Evolutionary conservation across 2,113 vertebrate genomes (phyloP).

Genomic region (Atlantisia rogersi): DNA sequence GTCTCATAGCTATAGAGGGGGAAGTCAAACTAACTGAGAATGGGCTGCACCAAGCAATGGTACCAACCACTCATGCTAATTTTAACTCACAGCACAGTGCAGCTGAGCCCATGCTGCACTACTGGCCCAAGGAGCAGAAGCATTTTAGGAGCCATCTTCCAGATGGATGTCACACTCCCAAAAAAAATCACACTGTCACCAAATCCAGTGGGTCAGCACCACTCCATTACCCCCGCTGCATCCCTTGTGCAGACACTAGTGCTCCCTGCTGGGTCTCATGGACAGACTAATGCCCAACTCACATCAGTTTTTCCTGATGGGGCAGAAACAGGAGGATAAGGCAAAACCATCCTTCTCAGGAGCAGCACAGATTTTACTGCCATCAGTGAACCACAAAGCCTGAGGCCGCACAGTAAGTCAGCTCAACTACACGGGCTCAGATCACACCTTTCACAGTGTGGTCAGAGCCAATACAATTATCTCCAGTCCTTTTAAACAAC

Average conservation of each 20-base stretch:
- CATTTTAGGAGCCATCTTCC: not conserved
- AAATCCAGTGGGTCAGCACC: not conserved
- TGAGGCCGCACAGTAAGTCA: not conserved
- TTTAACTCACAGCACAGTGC: not conserved
- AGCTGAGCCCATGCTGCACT: not conserved
- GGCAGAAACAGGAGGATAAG: not conserved
- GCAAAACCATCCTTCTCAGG: not conserved
- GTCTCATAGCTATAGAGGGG: not conserved
- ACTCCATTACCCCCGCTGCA: fast-evolving
- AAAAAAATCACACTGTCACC: not conserved
- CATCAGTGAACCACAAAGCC: not conserved
- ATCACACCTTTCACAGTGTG: not conserved
- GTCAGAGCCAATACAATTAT: not conserved
- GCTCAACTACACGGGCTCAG: not conserved
- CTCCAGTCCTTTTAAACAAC: not conserved
- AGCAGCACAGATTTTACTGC: not conserved
- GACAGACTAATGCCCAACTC: fast-evolving
- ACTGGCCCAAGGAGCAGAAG: not conserved
- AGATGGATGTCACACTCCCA: not conserved
- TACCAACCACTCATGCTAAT: not conserved
- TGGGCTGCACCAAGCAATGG: not conserved
- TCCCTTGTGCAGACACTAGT: not conserved
- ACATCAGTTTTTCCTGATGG: not conserved
- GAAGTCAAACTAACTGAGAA: not conserved
- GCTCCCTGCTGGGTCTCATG: not conserved